phyloP scores from a whole-genome alignment of 2,113 vertebrate genomes.

The Pteronura brasiliensis region DNA sequence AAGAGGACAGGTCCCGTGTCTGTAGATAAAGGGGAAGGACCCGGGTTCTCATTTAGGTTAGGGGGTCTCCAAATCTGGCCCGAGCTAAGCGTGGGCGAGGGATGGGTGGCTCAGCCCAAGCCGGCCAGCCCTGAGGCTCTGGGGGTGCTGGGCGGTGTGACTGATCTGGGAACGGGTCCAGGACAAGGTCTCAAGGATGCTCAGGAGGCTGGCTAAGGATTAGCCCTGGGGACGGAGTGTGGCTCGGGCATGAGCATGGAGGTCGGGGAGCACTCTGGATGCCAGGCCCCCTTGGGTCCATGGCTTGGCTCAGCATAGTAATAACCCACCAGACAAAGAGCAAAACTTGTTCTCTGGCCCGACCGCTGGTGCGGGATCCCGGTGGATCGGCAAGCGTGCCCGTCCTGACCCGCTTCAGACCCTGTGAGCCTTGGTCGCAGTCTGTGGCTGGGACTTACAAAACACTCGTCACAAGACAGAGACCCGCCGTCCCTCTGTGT shows the following conservation, averaged over 20 bases:
- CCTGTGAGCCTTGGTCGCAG: accelerated
- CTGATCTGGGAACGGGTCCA: background rate
- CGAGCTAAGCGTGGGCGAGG: too few species aligned
- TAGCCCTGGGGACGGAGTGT: accelerated
- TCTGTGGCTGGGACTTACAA: background rate
- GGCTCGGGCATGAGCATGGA: accelerated
- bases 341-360: accelerated
- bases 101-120: accelerated
- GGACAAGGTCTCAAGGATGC: background rate
- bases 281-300: accelerated
- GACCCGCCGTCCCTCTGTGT: background rate
- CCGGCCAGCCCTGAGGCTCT: background rate
- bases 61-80: background rate
- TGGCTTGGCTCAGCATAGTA: background rate
- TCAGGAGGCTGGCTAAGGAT: background rate
- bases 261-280: accelerated
- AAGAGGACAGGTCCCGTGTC: accelerated
- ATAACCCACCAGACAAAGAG: background rate
- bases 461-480: accelerated
- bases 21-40: accelerated
- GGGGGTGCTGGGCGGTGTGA: accelerated
- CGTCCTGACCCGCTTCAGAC: accelerated
- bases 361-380: background rate
- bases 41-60: too few species aligned
- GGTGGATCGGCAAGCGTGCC: background rate